Conservation (phyloP, 2,888 invertebrate species). For the Desoria tigrina region DNA sequence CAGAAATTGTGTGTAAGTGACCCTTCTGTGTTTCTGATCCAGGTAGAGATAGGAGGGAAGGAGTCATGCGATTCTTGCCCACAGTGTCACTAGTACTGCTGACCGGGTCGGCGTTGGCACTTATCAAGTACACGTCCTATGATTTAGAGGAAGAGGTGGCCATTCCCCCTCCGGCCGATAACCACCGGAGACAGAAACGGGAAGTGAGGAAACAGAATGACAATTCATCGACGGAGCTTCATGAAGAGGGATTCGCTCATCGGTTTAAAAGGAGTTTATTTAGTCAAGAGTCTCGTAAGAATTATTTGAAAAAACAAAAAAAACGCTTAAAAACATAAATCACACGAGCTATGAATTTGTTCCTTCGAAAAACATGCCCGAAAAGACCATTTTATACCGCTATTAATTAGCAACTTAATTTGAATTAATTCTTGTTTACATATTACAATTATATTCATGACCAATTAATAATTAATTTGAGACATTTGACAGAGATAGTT, state of each 20-base stretch:
- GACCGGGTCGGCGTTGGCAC: constrained; percentile 52
- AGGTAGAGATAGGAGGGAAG: constrained; percentile 46
- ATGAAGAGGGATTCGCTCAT: constrained; percentile 22
- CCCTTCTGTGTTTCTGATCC: constrained; percentile 8
- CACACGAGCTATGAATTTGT: too few species aligned
- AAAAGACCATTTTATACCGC: too few species aligned
- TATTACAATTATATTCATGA: too few species aligned
- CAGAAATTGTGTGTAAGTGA: constrained; percentile 19
- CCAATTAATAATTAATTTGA: too few species aligned
- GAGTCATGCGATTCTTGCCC: constrained; percentile 54
- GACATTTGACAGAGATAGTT: too few species aligned
- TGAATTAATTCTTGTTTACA: too few species aligned
- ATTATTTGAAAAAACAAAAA: too few species aligned
- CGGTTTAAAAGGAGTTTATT: constrained; percentile 51
- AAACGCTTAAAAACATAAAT: too few species aligned
- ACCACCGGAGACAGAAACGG: constrained; percentile 19
- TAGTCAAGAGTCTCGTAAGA: constrained; percentile 29
- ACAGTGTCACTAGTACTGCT: constrained; percentile 51
- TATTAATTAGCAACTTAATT: too few species aligned
- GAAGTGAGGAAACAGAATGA: constrained; percentile 8
- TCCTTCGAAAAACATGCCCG: too few species aligned
- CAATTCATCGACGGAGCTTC: constrained; percentile 30
- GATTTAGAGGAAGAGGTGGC: constrained; percentile 29
- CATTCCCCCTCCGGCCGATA: constrained; percentile 12
- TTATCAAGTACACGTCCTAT: constrained; percentile 50